These are phyloP conservation scores for Cercopithecus mona DNA, from an alignment of 2,113 vertebrate species.

Conservation along the genomic window DNA sequence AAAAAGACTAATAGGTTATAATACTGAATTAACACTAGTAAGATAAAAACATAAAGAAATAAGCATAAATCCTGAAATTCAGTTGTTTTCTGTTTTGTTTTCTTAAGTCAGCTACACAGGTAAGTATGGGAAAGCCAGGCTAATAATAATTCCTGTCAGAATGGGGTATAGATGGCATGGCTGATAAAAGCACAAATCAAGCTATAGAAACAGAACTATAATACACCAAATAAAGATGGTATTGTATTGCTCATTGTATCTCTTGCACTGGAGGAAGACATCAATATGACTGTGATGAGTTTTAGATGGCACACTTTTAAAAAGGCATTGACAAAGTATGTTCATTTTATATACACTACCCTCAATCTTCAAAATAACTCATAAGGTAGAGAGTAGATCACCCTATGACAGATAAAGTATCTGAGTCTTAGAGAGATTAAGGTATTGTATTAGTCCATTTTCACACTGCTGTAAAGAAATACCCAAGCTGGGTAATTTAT, in stretches of 20 bases:
- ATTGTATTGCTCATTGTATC: neutral
- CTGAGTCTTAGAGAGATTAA: neutral
- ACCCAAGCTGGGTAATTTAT: too few species aligned
- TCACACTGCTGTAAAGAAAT: too few species aligned
- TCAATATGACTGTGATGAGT: neutral
- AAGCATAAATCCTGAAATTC: neutral
- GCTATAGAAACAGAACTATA: neutral
- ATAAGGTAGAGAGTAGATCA: neutral
- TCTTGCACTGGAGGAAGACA: neutral
- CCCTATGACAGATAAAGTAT: neutral
- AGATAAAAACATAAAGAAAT: conserved; percentile 2
- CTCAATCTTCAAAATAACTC: neutral
- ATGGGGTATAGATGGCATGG: neutral
- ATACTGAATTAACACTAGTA: neutral
- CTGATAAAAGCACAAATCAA: neutral
- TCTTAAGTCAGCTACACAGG: neutral
- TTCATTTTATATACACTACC: neutral
- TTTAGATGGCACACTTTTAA: neutral
- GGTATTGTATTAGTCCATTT: neutral
- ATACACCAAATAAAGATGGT: neutral
- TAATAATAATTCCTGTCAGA: neutral
- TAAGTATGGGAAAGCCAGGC: neutral
- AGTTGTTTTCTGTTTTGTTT: neutral
- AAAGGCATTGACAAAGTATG: neutral
- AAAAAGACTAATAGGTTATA: neutral